A percentile compares a stretch with the other conserved stretches of the same genome.
Evolutionary conservation across 64 coral and sea anemone genomes (phyloP).

Genomic region (Pocillopora verrucosa): DNA sequence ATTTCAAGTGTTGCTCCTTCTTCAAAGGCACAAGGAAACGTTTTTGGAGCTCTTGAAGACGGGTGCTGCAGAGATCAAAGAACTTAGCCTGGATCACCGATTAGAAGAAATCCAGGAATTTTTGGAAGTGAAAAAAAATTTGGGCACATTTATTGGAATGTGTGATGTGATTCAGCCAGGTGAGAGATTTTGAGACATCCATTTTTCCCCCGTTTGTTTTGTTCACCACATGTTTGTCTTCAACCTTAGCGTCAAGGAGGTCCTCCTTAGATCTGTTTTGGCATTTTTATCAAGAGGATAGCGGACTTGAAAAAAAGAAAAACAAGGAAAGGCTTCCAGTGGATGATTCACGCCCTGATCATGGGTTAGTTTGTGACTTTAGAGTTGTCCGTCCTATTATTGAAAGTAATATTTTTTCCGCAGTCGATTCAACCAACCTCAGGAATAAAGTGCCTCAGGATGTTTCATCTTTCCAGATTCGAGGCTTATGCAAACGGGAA

Average conservation of each 20-base stretch:
- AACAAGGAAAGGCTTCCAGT: too few relatives aligned
- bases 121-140: neutral
- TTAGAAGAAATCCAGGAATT: conserved; percentile 15
- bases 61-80: neutral
- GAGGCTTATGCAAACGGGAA: neutral
- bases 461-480: neutral
- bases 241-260: too few relatives aligned
- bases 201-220: neutral
- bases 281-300: too few relatives aligned
- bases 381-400: neutral
- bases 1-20: neutral
- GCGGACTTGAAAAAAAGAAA: too few relatives aligned
- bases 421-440: neutral
- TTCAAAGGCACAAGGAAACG: conserved; percentile 1
- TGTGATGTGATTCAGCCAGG: conserved; percentile 18
- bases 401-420: neutral
- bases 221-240: neutral
- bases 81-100: neutral
- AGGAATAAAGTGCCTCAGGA: neutral
- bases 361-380: neutral
- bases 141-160: neutral
- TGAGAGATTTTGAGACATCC: neutral
- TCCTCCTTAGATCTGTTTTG: too few relatives aligned
- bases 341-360: neutral
- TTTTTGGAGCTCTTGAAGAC: conserved; percentile 23